Conservation (phyloP, 2,113 vertebrate species). For the Chamaetylas fuelleborni region DNA sequence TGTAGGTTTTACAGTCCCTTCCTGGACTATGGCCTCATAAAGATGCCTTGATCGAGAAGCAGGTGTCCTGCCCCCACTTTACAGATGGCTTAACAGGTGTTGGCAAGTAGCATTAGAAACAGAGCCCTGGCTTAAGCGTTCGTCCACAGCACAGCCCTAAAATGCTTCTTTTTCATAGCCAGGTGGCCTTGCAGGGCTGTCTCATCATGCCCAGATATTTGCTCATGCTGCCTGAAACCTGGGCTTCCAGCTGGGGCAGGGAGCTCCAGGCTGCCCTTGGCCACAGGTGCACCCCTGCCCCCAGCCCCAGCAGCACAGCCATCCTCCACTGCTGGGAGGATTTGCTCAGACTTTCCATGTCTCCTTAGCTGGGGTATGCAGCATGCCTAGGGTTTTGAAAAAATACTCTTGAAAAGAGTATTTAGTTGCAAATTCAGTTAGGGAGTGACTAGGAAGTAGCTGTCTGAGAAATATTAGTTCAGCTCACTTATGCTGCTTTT, state of each 20-base stretch:
- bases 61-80: background rate
- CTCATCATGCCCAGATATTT: background rate
- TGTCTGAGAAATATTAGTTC: background rate
- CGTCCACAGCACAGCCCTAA: background rate
- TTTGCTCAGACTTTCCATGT: background rate
- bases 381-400: background rate
- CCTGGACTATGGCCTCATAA: background rate
- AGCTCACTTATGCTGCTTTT: background rate
- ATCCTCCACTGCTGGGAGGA: accelerated
- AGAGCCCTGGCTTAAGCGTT: background rate
- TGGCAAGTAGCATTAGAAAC: background rate
- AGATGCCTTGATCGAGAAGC: background rate
- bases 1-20: background rate
- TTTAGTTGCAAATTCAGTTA: background rate
- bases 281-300: background rate
- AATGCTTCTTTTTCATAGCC: background rate
- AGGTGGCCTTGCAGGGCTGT: background rate
- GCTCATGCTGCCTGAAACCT: background rate
- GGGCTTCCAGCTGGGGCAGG: background rate
- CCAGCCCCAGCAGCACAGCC: background rate
- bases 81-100: background rate
- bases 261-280: accelerated
- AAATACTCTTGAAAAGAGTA: background rate
- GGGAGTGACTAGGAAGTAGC: background rate
- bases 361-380: accelerated